These are phyloP conservation scores for Isaurus tuberculatus DNA, from an alignment of 92 coral and sea anemone species.

Conservation along the genomic window DNA sequence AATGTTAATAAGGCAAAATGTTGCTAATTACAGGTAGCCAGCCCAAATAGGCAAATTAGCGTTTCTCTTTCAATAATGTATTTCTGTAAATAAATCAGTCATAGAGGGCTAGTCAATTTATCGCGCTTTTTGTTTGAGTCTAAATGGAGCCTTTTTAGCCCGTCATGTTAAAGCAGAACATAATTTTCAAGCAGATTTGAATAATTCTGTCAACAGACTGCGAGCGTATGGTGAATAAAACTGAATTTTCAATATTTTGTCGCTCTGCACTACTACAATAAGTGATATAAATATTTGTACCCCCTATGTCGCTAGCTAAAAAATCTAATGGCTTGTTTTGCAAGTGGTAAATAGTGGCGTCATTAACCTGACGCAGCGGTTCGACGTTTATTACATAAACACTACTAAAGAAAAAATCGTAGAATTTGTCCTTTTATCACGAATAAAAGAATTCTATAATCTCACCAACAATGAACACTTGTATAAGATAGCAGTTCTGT, in stretches of 20 bases:
- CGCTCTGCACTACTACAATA: constrained; percentile 17
- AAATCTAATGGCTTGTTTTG: constrained; percentile 42
- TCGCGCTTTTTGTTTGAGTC: not conserved
- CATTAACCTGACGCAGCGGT: constrained; percentile 19
- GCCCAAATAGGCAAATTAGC: constrained; percentile 36
- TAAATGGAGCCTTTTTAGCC: constrained; percentile 11
- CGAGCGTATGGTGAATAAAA: constrained; percentile 19
- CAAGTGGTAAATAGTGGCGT: constrained; percentile 40
- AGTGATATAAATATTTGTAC: constrained; percentile 45
- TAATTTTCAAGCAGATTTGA: not conserved
- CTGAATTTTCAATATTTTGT: constrained; percentile 1
- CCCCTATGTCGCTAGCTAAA: constrained; percentile 10
- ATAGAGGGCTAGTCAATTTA: not conserved
- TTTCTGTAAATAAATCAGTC: constrained; percentile 12
- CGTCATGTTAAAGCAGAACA: not conserved
- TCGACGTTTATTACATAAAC: constrained; percentile 15
- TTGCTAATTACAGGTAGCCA: constrained; percentile 25
- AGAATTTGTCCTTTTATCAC: not conserved
- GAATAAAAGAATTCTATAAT: not conserved
- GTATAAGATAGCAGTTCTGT: not conserved
- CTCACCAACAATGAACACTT: not conserved
- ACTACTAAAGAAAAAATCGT: not conserved
- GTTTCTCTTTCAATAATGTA: constrained; percentile 34
- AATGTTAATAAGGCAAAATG: not conserved
- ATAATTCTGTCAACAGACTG: constrained; percentile 16